phyloP scores from a whole-genome alignment of 2,797 vertebrate species.

The Benthosema pterotum region DNA sequence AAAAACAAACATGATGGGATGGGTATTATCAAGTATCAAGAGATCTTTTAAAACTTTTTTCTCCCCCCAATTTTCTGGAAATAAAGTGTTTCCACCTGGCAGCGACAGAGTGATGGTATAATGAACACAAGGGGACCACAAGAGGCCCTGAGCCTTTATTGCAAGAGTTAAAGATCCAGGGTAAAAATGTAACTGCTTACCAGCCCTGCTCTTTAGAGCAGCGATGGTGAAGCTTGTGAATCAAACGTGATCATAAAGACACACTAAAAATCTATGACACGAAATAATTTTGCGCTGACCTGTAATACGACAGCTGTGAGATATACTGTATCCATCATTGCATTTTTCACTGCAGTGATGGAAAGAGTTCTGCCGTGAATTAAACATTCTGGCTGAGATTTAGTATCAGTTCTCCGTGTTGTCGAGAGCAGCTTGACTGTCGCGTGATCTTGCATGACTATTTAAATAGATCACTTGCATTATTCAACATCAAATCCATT shows the following conservation, averaged over 20 bases:
- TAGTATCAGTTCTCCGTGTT: slow-evolving; percentile 4
- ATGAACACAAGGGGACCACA: slow-evolving; percentile 17
- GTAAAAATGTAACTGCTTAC: slow-evolving; percentile 38
- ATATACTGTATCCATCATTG: slow-evolving; percentile 37
- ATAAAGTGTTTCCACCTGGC: no score
- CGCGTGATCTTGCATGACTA: slow-evolving; percentile 24
- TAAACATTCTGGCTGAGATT: slow-evolving; percentile 33
- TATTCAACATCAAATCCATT: slow-evolving; percentile 15
- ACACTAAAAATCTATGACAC: slow-evolving; percentile 56
- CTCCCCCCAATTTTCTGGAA: no score
- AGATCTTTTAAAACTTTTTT: no score
- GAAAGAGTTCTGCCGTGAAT: slow-evolving; percentile 34
- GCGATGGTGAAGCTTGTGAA: slow-evolving; percentile 4
- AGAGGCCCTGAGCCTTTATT: slow-evolving; percentile 6
- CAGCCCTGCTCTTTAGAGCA: slow-evolving; percentile 28
- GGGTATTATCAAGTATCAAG: no score
- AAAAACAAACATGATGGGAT: no score
- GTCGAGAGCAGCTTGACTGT: slow-evolving; percentile 21
- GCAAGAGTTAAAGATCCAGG: slow-evolving; percentile 34
- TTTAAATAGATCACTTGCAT: slow-evolving; percentile 18
- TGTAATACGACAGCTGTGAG: slow-evolving; percentile 46
- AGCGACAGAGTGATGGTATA: not conserved
- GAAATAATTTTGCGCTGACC: slow-evolving; percentile 46
- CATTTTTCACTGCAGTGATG: slow-evolving; percentile 28
- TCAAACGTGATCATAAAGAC: slow-evolving; percentile 26